These are phyloP conservation scores for Eulimnadia texana DNA, from an alignment of 1,140 invertebrate species.

Conservation along the genomic window DNA sequence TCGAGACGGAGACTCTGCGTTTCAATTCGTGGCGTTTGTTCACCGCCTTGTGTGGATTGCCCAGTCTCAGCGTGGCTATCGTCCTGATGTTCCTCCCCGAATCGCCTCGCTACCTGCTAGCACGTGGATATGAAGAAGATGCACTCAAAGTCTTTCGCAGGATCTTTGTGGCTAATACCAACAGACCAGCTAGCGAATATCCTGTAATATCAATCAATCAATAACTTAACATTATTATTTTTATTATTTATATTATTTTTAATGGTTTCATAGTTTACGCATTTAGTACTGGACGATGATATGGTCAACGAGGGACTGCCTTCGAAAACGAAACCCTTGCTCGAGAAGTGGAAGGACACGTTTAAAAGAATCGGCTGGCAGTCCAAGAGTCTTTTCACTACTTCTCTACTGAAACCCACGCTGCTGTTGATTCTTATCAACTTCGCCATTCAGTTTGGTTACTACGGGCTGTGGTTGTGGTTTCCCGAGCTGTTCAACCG, in stretches of 20 bases:
- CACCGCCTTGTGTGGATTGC: constrained; percentile 52
- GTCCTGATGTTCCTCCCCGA: constrained; percentile 59
- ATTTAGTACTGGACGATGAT: constrained; percentile 53
- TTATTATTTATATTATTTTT: not conserved
- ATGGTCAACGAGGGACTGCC: constrained; percentile 1
- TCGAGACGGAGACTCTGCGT: constrained; percentile 37
- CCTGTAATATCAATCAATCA: constrained; percentile 45
- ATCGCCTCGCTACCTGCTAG: constrained; percentile 68
- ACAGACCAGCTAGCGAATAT: constrained; percentile 40
- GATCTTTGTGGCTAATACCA: constrained; percentile 57
- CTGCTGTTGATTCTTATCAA: constrained; percentile 69
- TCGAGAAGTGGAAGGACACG: constrained; percentile 41
- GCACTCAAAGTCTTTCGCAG: constrained; percentile 57
- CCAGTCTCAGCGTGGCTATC: constrained; percentile 45
- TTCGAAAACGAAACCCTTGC: not conserved
- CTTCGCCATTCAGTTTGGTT: constrained; percentile 71
- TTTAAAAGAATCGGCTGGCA: constrained; percentile 57
- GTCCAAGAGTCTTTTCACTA: constrained; percentile 59
- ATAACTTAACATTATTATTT: constrained; percentile 17
- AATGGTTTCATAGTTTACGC: constrained; percentile 32
- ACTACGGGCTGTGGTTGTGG: constrained; percentile 83
- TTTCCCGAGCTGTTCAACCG: constrained; percentile 77
- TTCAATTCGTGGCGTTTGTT: constrained; percentile 79
- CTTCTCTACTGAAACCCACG: constrained; percentile 63
- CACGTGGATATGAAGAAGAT: constrained; percentile 47